Evolutionary conservation across 2,113 vertebrate species (phyloP), one percentile per base, ranked within the genome.

Genomic region (Nansenia antarctica): DNA sequence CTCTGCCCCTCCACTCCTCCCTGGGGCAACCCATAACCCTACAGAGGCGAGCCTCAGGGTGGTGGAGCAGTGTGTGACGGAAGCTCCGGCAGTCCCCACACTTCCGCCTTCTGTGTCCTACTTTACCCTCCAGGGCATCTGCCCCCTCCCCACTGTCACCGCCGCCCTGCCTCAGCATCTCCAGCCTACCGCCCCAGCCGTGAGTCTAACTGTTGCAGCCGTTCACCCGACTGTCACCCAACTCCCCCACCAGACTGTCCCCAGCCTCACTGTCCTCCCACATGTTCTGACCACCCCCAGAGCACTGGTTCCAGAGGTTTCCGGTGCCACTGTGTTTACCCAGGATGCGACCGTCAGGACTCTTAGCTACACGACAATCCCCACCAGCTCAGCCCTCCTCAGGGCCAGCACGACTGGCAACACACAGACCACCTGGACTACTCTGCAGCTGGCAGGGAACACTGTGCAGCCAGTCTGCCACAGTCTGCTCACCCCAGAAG

Each of bases 361-460:
- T 29, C 49, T 83, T 22, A 76, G 68, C 74, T 90, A 86, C 64
- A 83, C 79, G 24, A 87, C 89, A 78, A 71, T 88, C 15, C 77
- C 67, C 15, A 86, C 27, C 74, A 89, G 62, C 69, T 86, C 87
- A 69, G 73, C 76, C 53, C 85, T 88, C 55, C 86, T 89, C 1
- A 78, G 84, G 59, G 79, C 85, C 7, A 89, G 86, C 42, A 77
- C 90, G 15, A 80, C 91, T 30, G 90, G 92, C 60, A 97, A 95
- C 87, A 99, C 98, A 1, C 97, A 98, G 87, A 99, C 98, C 9
- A 99, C 97, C 0, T 99, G 98, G 98, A 98, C 97, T 14, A 99
- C 98, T 9, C 82, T 99, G 82, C 97, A 99, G 68, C 89, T 99
- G 76, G 92, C 95, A 0, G 96, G 96, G 61, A 98, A 96, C 82